Base-by-base conservation (phyloP, 2,113 vertebrate genomes). In the Macaca nemestrina region DNA sequence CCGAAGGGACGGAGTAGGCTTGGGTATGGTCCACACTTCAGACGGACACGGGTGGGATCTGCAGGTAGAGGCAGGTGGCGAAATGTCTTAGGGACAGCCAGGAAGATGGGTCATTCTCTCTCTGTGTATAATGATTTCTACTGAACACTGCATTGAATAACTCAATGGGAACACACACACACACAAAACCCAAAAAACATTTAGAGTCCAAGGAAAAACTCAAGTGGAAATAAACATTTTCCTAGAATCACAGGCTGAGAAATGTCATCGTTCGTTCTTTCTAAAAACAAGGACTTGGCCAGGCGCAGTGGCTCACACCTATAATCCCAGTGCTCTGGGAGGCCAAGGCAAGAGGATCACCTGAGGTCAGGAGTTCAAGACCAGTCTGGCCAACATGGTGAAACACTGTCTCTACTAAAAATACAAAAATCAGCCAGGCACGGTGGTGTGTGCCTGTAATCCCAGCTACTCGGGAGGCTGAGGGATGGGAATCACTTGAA, bases 1-100 rank as follows among this genome's bases (percentile, higher is more conserved):
- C 35, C 52, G 1, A 1, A 48, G 0, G 4, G 32, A 23, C 2
- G 3, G 1, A 3, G 13, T 13, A 11, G 40, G 48, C 76, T n/a
- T 7, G 17, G 23, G 45, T 8, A 30, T 2, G 23, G 32, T 30
- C n/a, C 22, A 38, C 23, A 16, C 23, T 48, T 32, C 55, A 23
- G 45, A 75, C 64, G 45, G n/a, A 40, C 25, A 3, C 7, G 45
- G 17, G 55, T 45, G 59, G 59, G 5, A 35, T 22, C 23, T 48
- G 8, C 27, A 14, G 59, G 67, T 16, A 75, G 11, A 64, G n/a
- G 82, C 38, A 48, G 8, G 30, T 4, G 45, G 27, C 4, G 9
- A 30, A 18, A 18, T 30, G 14, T 50, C 75, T 50, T 22, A 45
- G 64, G 43, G n/a, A 52, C 6, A 4, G 5, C 40, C n/a, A 43